Base-by-base conservation (phyloP, 1,140 invertebrate genomes). In the Drosophila malerkotliana region DNA sequence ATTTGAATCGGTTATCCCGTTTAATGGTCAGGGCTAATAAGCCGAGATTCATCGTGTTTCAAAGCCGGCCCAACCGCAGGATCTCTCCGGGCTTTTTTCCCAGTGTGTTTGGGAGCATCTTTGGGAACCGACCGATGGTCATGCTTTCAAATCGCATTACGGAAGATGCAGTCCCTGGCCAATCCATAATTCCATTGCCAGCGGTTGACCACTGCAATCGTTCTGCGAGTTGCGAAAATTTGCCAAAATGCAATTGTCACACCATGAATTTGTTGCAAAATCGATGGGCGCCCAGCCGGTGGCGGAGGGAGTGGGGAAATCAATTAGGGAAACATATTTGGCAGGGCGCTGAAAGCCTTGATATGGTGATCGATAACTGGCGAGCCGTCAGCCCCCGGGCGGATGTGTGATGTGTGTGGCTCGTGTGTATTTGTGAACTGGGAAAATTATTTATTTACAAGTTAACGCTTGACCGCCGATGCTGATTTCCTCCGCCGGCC, bases 241-340 rank as follows among this genome's bases (percentile, higher is more conserved):
- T 71, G 68, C 24, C 47, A 87, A 85, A 44, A 73, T 77, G 73
- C 73, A 84, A 87, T 85, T 80, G 72, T 73, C 77, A 73, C 61
- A 72, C 24, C 62, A 32, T 55, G 51, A 74, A 64, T 74, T 66
- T 49, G 26, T 34, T 10, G 12, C 32, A 32, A 21, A 37, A 34
- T 12, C 34, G n/a, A 37, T 37, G 34, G 10, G 34, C 10, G 34
- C 10, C 34, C 32, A 7, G 8, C 15, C 14, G 41, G 14, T 2
- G 4, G 15, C 14, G 41, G 14, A 9, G 4, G 15, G 21, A 24
- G 54, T 48, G 66, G 57, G 79, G 51, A 77, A 85, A 87, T 87
- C 78, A 85, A 87, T 85, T 87, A 82, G 62, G 41, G 64, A 79
- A 79, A 82, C 76, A 77, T 77, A 73, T 84, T 79, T 77, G 72